Conservation (phyloP, 2,797 vertebrate species). For the Potorous gilbertii region DNA sequence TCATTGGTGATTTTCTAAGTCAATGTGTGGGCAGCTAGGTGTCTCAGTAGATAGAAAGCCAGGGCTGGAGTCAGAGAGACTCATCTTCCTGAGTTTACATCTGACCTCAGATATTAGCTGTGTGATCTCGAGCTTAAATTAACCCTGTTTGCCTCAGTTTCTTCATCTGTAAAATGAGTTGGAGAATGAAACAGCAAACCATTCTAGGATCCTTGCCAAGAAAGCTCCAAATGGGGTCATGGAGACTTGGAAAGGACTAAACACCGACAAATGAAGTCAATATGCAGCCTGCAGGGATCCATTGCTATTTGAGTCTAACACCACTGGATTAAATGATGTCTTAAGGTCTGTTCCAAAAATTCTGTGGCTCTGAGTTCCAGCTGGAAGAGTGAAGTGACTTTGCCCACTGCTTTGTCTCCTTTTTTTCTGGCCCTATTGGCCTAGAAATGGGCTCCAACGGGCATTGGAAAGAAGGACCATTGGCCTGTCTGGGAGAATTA, state of each 20-base stretch:
- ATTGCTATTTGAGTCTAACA: neutral
- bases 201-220: neutral
- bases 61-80: neutral
- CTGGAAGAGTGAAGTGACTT: neutral
- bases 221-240: neutral
- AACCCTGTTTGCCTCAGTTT: neutral
- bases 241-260: neutral
- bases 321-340: neutral
- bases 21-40: neutral
- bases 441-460: slow-evolving; percentile 31
- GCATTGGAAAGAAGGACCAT: slow-evolving; percentile 21
- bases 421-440: neutral
- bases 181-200: neutral
- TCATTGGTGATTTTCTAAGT: neutral
- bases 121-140: neutral
- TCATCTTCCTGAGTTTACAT: neutral
- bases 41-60: neutral
- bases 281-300: neutral
- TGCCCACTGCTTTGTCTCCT: neutral
- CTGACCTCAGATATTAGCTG: neutral
- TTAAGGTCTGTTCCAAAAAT: neutral
- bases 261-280: neutral
- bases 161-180: neutral
- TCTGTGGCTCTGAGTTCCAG: neutral
- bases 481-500: slow-evolving; percentile 66